Evolutionary conservation across 2,797 vertebrate species (phyloP), one percentile per base, ranked within the genome.

Genomic region (Arnoldichthys spilopterus): DNA sequence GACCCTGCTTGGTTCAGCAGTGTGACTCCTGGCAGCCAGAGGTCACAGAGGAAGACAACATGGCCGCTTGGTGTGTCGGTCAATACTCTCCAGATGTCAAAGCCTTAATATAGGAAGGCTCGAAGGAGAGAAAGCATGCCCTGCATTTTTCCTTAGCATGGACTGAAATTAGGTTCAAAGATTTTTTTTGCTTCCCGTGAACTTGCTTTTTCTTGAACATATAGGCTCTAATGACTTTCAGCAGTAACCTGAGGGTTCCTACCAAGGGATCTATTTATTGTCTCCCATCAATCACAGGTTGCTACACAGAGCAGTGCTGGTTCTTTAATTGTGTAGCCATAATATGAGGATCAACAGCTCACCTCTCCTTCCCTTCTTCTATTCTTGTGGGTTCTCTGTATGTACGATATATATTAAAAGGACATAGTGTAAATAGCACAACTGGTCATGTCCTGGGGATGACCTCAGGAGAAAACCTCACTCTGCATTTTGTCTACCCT

Each of bases 41-140:
- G 79, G 85, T 83, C 83, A 84, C 62, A 58, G 49, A 77, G 74
- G 78, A 83, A 82, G 72, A 78, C 72, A 64, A 66, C 70, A 79
- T 77, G 62, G 74, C 63, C 76, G 45, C 75, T 80, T 59, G 47
- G 71, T 80, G 76, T 84, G 82, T 87, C 80, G 82, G 78, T 84
- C 85, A 84, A 77, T 87, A 78, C 66, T 80, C 34, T 70, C 72
- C 74, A 68, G 71, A 72, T 85, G 84, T 86, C 80, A 84, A 34
- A 78, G 56, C 49, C 77, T 62, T 84, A 56, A 83, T 83, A 74
- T 78, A 78, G 30, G 24, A 61, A 12, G 15, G 74, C 74, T 75
- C 4, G 69, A 77, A 76, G 24, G 79, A 37, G 75, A 84, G 61
- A 76, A 64, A 81, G 68, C 66, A 67, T 79, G 62, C 74, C 82